phyloP scores from a whole-genome alignment of 2,113 vertebrate species.

The Brachypodius melanocephalos region DNA sequence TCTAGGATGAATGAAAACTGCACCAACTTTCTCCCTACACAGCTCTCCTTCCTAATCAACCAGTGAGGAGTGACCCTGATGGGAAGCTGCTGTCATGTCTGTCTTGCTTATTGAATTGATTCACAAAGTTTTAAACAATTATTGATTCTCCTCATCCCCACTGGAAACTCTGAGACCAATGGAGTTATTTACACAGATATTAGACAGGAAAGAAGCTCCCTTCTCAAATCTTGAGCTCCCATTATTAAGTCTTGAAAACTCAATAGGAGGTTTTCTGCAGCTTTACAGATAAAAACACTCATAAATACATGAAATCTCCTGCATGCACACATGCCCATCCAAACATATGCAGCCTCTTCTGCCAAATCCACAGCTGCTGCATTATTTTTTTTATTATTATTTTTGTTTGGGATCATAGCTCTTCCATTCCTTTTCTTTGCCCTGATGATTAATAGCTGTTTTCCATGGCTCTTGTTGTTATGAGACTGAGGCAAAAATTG shows the following conservation, averaged over 20 bases:
- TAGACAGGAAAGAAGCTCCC: not conserved
- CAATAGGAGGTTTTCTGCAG: not conserved
- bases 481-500: not conserved
- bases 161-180: slow-evolving; percentile 4
- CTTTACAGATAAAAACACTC: not conserved
- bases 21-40: not conserved
- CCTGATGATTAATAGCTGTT: not conserved
- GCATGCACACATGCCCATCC: not conserved
- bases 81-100: not conserved
- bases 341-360: not conserved
- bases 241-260: slow-evolving; percentile 10
- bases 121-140: slow-evolving; percentile 19
- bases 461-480: not conserved
- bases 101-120: slow-evolving; percentile 29
- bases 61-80: not conserved
- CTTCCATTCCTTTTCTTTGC: not conserved
- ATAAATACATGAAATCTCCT: not conserved
- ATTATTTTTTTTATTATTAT: not conserved
- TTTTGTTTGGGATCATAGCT: not conserved
- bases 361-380: not conserved
- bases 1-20: not conserved
- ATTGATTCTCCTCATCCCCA: slow-evolving; percentile 23
- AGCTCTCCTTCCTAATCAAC: not conserved
- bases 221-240: not conserved
- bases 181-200: slow-evolving; percentile 27